Evolutionary conservation across 2,797 vertebrate genomes (phyloP).

Genomic region (Pangasius krempfi): DNA sequence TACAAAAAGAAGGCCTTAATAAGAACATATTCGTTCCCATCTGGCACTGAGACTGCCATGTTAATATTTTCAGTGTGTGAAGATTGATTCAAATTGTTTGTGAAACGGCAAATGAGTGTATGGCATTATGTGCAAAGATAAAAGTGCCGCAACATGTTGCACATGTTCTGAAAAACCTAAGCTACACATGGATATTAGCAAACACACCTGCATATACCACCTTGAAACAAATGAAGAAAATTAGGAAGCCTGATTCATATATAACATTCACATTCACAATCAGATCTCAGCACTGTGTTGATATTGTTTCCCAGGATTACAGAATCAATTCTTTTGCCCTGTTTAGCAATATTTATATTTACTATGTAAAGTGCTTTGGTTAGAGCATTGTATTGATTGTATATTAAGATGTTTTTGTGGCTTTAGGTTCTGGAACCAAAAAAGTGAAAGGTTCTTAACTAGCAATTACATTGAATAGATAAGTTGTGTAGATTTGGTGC

Average conservation of each 20-base stretch:
- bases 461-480: not conserved
- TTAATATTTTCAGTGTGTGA: slow-evolving; percentile 51
- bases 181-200: not conserved
- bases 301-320: not conserved
- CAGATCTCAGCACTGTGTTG: not conserved
- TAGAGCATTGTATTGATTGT: not conserved
- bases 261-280: not conserved
- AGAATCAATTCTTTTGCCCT: not conserved
- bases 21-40: not conserved
- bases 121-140: not conserved
- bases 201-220: not conserved
- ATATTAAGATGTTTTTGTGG: not conserved
- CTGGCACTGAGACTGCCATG: not conserved
- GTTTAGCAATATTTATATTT: slow-evolving; percentile 1
- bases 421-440: not conserved
- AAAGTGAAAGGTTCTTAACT: not conserved
- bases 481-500: not conserved
- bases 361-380: not conserved
- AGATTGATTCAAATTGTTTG: slow-evolving; percentile 31
- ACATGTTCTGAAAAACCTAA: not conserved
- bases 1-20: not conserved
- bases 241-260: not conserved
- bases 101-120: not conserved
- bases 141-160: not conserved
- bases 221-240: not conserved